Evolutionary conservation across 2,797 vertebrate genomes (phyloP).

Genomic region (Chiroxiphia lanceolata): DNA sequence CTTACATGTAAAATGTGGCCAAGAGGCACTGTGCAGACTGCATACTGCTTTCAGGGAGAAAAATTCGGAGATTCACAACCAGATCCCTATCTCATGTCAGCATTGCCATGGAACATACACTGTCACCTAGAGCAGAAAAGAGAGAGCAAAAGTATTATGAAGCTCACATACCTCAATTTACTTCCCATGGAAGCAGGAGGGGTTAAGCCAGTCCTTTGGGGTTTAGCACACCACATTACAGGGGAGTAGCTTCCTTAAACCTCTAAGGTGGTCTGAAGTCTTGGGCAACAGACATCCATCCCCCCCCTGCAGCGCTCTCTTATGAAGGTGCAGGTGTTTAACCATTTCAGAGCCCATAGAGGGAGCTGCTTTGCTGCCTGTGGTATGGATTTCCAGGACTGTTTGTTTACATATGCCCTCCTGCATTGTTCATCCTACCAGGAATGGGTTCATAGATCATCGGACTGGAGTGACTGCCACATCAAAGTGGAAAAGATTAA

Average conservation of each 20-base stretch:
- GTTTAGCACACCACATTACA: background rate
- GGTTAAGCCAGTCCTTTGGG: background rate
- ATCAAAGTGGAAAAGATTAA: background rate
- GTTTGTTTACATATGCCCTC: background rate
- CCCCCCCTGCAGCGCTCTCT: background rate
- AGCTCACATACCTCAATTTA: background rate
- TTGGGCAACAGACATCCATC: background rate
- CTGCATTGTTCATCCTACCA: accelerated
- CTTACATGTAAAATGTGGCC: background rate
- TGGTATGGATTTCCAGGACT: background rate
- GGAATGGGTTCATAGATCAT: accelerated
- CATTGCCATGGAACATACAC: background rate
- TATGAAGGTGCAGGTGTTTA: background rate
- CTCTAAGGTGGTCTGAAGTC: background rate
- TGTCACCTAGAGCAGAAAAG: background rate
- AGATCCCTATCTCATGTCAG: background rate
- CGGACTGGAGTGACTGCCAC: background rate
- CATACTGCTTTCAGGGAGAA: background rate
- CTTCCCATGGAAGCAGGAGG: background rate
- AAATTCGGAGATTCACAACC: background rate
- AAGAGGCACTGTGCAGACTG: background rate
- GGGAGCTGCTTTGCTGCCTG: constrained; percentile 42
- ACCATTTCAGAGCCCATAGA: background rate
- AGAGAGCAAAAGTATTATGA: background rate
- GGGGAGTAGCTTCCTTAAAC: background rate